Conservation (phyloP, 1,140 invertebrate genomes). For the Calliphora vicina region DNA sequence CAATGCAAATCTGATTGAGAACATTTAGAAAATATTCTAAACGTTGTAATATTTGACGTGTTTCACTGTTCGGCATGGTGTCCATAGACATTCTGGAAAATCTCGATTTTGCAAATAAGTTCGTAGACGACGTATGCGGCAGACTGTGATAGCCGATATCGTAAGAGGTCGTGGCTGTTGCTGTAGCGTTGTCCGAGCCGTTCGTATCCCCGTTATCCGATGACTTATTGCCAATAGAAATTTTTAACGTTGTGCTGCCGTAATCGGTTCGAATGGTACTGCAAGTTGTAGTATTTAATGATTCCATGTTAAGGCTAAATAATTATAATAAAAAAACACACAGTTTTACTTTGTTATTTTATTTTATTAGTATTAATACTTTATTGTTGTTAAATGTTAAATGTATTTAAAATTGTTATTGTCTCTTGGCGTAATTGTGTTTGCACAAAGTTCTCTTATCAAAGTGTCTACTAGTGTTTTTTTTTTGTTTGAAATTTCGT, state of each 20-base stretch:
- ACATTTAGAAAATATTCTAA: slow-evolving; percentile 47
- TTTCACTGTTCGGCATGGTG: slow-evolving; percentile 16
- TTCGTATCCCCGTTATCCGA: no score
- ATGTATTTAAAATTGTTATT: neutral
- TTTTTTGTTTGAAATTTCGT: neutral
- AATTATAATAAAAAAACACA: neutral
- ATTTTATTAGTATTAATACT: neutral
- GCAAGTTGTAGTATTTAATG: slow-evolving; percentile 2
- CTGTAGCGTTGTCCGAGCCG: neutral
- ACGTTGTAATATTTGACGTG: slow-evolving; percentile 25
- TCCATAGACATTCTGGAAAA: slow-evolving; percentile 26
- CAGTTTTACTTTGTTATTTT: neutral
- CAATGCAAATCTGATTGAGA: slow-evolving; percentile 59
- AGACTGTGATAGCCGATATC: slow-evolving; percentile 27
- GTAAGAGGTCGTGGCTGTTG: neutral
- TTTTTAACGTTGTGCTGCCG: slow-evolving; percentile 29
- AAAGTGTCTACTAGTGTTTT: neutral
- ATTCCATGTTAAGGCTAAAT: neutral
- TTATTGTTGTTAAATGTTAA: slow-evolving; percentile 5
- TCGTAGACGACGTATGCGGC: neutral
- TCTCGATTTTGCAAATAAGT: neutral
- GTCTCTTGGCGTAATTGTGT: neutral
- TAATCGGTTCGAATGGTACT: slow-evolving; percentile 35
- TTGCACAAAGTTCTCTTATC: slow-evolving; percentile 16
- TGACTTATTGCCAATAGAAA: neutral